Percentiles rank a stretch among this genome's conserved stretches.
phyloP scores from a whole-genome alignment of 2,888 invertebrate species.

The Ommatoiulus sabulosus region DNA sequence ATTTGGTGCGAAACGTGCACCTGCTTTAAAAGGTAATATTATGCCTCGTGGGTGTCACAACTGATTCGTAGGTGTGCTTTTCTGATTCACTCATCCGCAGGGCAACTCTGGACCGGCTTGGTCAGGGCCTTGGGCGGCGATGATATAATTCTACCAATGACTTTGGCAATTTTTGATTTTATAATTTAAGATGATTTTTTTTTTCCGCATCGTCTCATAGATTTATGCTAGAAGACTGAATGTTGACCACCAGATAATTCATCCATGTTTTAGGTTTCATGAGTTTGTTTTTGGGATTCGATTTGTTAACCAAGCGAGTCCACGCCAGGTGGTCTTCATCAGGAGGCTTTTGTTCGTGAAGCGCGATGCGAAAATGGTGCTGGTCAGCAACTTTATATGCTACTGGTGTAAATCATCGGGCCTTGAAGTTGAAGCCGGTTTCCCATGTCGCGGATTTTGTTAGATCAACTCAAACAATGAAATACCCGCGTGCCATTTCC shows the following conservation, averaged over 20 bases:
- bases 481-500: neutral
- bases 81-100: slow-evolving; percentile 1
- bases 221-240: neutral
- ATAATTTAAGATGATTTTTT: neutral
- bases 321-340: slow-evolving; percentile 10
- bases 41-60: neutral
- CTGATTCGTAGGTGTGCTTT: neutral
- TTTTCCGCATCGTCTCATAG: neutral
- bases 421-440: neutral
- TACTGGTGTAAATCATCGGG: neutral
- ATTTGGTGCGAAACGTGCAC: slow-evolving; percentile 47
- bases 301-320: slow-evolving; percentile 7
- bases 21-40: slow-evolving; percentile 14
- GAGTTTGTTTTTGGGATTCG: neutral
- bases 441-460: too few relatives aligned
- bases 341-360: neutral
- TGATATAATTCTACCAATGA: neutral
- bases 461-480: neutral
- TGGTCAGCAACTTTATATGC: slow-evolving; percentile 37
- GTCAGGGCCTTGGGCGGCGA: neutral
- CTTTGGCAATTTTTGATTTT: neutral
- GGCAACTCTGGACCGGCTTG: neutral
- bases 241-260: neutral
- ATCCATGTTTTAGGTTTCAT: too few relatives aligned
- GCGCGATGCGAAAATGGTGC: neutral